Evolutionary conservation across 1,140 invertebrate genomes (phyloP), one percentile per base, ranked within the genome.

Genomic region (Leptinotarsa undecemlineata): DNA sequence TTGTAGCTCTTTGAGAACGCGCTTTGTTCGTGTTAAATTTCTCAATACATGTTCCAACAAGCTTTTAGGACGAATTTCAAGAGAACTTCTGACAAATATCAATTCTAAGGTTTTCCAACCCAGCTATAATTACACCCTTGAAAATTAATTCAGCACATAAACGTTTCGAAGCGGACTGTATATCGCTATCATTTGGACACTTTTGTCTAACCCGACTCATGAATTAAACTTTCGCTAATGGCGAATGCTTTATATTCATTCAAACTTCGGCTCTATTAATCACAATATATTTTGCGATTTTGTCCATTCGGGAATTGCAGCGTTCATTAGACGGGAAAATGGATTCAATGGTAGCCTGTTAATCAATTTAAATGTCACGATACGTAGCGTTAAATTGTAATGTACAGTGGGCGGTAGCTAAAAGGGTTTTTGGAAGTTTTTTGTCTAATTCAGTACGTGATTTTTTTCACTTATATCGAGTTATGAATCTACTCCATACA

Each of bases 181-280:
- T 17, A 15, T 57, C n/a, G 51, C 51, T 57, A 57, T 57, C 51
- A 57, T 19, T 57, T 57, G 51, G n/a, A 57, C 51, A 57, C 51
- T 57, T 57, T 57, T 57, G 51, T 57, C 17, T 57, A 57, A 19
- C 51, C 8, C 51, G 14, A 15, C n/a, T 57, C 51, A 14, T 57
- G 15, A 57, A 57, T 57, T 57, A 57, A 57, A 57, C 51, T 57
- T 57, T 57, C n/a, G 51, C 4, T 57, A 57, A 57, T 57, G n/a
- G 33, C 33, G 33, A 42, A 42, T 42, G 33, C 33, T 42, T 42
- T 42, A 42, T 42, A 42, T 42, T 42, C 33, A 57, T 57, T 57
- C 14, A 57, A 57, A 57, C 51, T 57, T 57, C n/a, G 51, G 33
- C 33, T 57, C 51, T 57, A 57, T 17, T 57, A 57, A 57, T 57